phyloP scores from a whole-genome alignment of 2,888 invertebrate species.

The Agonopterix heracliana region DNA sequence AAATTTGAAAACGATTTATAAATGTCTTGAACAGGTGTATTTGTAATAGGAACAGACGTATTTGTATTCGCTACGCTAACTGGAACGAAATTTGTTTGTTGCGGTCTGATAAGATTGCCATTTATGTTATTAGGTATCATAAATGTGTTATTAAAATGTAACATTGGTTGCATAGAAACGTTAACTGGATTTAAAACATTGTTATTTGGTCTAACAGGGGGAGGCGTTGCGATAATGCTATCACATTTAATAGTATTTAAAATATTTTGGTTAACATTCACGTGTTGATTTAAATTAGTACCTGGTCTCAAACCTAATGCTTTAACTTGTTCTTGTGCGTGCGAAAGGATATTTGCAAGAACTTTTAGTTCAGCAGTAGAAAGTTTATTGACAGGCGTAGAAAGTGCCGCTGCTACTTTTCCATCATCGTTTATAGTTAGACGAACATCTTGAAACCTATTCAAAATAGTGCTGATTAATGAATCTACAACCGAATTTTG shows the following conservation, averaged over 20 bases:
- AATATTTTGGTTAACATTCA: neutral
- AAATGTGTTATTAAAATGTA: too few species aligned
- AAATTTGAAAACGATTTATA: slow-evolving; percentile 6
- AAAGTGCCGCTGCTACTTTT: slow-evolving; percentile 18
- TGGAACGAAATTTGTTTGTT: too few species aligned
- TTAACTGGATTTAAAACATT: too few species aligned
- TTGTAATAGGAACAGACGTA: too few species aligned
- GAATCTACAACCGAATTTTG: slow-evolving; percentile 6
- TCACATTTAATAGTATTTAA: too few species aligned
- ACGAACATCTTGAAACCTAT: slow-evolving; percentile 21
- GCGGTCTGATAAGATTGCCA: too few species aligned
- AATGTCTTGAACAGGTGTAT: neutral
- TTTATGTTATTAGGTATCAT: too few species aligned
- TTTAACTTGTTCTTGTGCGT: slow-evolving; percentile 21
- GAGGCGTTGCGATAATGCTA: too few species aligned
- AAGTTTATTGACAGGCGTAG: slow-evolving; percentile 16
- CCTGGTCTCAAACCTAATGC: slow-evolving; percentile 4
- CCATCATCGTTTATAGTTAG: slow-evolving; percentile 18
- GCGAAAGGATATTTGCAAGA: slow-evolving; percentile 21
- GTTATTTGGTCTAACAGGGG: too few species aligned
- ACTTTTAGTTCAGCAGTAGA: slow-evolving; percentile 23
- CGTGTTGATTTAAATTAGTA: neutral
- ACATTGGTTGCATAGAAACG: too few species aligned
- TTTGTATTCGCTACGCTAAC: too few species aligned
- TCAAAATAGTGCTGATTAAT: slow-evolving; percentile 14